A percentile compares a stretch with the other conserved stretches of the same genome.
These are phyloP conservation scores for Seladonia tumulorum DNA, from an alignment of 2,888 invertebrate genomes.

Conservation along the genomic window DNA sequence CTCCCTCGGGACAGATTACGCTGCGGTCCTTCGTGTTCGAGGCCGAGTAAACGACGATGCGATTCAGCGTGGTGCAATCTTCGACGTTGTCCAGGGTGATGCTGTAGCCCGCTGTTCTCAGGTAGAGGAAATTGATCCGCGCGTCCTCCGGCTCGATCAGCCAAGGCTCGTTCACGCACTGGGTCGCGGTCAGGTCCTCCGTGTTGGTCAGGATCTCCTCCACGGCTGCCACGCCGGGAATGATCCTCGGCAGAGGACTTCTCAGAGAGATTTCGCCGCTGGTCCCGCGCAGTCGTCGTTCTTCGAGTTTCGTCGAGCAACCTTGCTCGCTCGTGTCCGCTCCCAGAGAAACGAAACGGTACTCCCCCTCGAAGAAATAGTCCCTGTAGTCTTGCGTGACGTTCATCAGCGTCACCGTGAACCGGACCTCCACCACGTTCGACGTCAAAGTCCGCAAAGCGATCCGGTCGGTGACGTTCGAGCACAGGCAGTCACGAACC, in stretches of 20 bases:
- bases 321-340: slow-evolving; percentile 83
- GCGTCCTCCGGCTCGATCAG: slow-evolving; percentile 91
- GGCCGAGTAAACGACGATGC: slow-evolving; percentile 90
- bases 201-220: slow-evolving; percentile 75
- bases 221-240: slow-evolving; percentile 72
- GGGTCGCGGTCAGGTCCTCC: slow-evolving; percentile 80
- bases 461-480: slow-evolving; percentile 88
- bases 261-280: slow-evolving; percentile 90
- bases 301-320: slow-evolving; percentile 89
- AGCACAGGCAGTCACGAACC: slow-evolving; percentile 91
- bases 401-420: slow-evolving; percentile 91
- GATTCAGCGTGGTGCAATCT: slow-evolving; percentile 88
- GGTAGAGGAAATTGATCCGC: slow-evolving; percentile 89
- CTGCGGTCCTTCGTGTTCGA: slow-evolving; percentile 87
- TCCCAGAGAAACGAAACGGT: slow-evolving; percentile 86
- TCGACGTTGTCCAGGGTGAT: slow-evolving; percentile 84
- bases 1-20: slow-evolving; percentile 88
- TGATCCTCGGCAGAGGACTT: slow-evolving; percentile 85
- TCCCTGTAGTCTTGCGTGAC: slow-evolving; percentile 92
- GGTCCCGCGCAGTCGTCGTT: slow-evolving; percentile 88
- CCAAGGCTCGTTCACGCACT: slow-evolving; percentile 91
- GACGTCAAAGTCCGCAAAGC: slow-evolving; percentile 89
- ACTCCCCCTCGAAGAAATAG: slow-evolving; percentile 91
- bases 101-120: slow-evolving; percentile 89
- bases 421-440: slow-evolving; percentile 89